Evolutionary conservation across 2,888 invertebrate genomes (phyloP).

Genomic region (Magallana nippona): DNA sequence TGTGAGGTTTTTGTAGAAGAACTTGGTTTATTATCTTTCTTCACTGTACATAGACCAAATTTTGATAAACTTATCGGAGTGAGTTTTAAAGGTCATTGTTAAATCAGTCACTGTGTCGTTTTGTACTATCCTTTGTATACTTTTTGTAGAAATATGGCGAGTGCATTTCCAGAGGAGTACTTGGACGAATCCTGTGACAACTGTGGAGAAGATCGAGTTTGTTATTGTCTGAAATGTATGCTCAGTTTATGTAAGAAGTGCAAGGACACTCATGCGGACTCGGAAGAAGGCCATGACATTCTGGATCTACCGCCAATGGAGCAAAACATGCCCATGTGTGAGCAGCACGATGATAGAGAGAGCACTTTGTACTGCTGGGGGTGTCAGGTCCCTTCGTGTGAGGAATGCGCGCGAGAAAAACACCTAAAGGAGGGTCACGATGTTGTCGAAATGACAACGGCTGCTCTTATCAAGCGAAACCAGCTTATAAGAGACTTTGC

Average conservation of each 20-base stretch:
- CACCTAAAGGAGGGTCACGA: not conserved
- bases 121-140: not conserved
- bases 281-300: not conserved
- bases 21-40: too few relatives aligned
- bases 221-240: conserved; percentile 3
- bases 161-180: not conserved
- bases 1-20: too few relatives aligned
- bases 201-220: not conserved
- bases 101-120: too few relatives aligned
- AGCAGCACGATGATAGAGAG: not conserved
- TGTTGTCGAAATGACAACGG: not conserved
- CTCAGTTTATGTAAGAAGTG: conserved; percentile 7
- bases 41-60: too few relatives aligned
- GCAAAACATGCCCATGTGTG: not conserved
- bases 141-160: not conserved
- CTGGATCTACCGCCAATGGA: not conserved
- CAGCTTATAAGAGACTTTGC: not conserved
- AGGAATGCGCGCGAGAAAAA: not conserved
- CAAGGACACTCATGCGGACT: not conserved
- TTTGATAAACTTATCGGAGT: too few relatives aligned
- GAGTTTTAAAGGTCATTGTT: too few relatives aligned
- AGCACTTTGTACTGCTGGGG: not conserved
- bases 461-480: not conserved
- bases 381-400: not conserved
- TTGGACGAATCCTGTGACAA: not conserved